Evolutionary conservation across 92 coral and sea anemone genomes (phyloP).

Genomic region (Phenganax marumi): DNA sequence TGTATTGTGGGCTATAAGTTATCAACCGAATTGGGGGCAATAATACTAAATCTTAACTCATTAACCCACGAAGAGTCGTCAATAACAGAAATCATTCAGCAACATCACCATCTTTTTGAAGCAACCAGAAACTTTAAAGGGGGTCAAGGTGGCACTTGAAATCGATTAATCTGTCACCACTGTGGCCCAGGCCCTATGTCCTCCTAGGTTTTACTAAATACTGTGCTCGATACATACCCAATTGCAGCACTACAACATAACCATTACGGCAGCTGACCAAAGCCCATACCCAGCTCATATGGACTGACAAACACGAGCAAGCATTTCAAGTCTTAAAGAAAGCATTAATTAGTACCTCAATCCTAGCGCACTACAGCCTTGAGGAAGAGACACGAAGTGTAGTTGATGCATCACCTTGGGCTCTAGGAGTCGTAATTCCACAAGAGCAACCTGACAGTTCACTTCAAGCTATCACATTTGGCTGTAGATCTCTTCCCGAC

Average conservation of each 20-base stretch:
- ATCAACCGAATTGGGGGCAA: conserved; percentile 34
- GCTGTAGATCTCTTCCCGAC: conserved; percentile 46
- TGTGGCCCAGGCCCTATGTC: conserved; percentile 50
- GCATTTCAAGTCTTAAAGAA: conserved; percentile 17
- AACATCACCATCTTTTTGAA: conserved; percentile 43
- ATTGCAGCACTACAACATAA: conserved; percentile 51
- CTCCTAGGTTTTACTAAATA: conserved; percentile 48
- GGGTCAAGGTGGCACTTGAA: conserved; percentile 48
- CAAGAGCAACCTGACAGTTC: conserved; percentile 45
- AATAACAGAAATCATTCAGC: conserved; percentile 15
- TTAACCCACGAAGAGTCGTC: conserved; percentile 23
- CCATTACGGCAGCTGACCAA: conserved; percentile 51
- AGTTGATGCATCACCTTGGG: conserved; percentile 61
- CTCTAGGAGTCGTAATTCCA: conserved; percentile 45
- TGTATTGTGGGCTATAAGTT: conserved; percentile 47
- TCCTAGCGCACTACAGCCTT: conserved; percentile 60
- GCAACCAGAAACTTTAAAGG: conserved; percentile 61
- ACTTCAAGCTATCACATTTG: conserved; percentile 49
- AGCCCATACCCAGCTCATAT: conserved; percentile 39
- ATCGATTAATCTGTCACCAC: conserved; percentile 46
- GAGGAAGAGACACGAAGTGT: conserved; percentile 30
- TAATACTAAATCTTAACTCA: conserved; percentile 41
- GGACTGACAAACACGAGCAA: conserved; percentile 43
- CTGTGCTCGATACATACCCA: conserved; percentile 38
- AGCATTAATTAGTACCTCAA: conserved; percentile 43